Conservation (phyloP, 1,140 invertebrate species). For the Lepidurus arcticus region DNA sequence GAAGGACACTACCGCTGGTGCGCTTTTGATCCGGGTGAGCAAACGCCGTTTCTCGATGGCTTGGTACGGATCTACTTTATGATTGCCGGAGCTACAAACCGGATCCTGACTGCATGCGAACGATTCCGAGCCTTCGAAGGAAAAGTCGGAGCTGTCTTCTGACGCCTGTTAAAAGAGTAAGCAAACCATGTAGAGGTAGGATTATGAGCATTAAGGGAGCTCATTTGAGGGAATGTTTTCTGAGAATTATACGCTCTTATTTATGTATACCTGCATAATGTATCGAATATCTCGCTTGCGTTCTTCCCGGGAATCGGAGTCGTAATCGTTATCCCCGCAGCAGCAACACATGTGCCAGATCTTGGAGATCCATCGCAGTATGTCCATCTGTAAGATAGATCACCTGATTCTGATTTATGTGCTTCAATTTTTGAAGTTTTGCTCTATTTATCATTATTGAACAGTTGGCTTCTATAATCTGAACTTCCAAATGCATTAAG, state of each 20-base stretch:
- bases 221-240: neutral
- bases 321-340: neutral
- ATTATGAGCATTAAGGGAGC: neutral
- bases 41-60: neutral
- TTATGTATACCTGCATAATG: conserved; percentile 19
- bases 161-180: neutral
- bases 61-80: neutral
- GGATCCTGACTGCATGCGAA: conserved; percentile 5
- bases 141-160: neutral
- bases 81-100: neutral
- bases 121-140: conserved; percentile 12
- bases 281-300: conserved; percentile 10
- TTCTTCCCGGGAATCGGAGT: conserved; percentile 9
- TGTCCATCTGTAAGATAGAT: neutral
- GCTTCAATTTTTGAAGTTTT: neutral
- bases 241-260: neutral
- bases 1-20: neutral
- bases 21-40: conserved; percentile 1
- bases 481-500: no score
- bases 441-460: neutral
- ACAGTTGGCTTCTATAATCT: no score
- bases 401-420: neutral
- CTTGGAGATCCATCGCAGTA: conserved; percentile 13
- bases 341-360: conserved; percentile 4
- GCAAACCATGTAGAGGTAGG: neutral